phyloP scores from a whole-genome alignment of 2,888 invertebrate species.

The Sphecodes monilicornis region DNA sequence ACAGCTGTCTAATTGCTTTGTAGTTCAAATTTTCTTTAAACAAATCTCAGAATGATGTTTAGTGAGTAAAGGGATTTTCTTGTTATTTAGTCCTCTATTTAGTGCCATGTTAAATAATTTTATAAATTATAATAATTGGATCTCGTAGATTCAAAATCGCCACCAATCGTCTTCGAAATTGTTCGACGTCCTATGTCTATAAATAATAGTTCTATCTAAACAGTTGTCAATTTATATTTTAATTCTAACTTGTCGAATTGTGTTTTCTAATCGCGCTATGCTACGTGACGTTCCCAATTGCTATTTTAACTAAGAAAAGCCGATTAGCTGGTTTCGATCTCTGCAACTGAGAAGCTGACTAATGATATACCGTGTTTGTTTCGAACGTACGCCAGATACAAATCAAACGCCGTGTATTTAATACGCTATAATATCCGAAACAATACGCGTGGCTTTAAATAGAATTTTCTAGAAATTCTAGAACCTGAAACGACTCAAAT shows the following conservation, averaged over 20 bases:
- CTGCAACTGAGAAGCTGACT: constrained; percentile 16
- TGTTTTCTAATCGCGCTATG: not conserved
- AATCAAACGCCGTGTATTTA: not conserved
- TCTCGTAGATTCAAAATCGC: not conserved
- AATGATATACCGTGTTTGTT: not conserved
- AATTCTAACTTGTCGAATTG: not conserved
- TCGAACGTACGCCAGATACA: not conserved
- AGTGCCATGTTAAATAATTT: not conserved
- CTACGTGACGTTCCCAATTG: not conserved
- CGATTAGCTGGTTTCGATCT: constrained; percentile 41
- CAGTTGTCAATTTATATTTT: not conserved
- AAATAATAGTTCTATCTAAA: not conserved
- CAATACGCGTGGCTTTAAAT: not conserved
- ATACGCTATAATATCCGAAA: not conserved
- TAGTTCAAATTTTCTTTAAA: no score
- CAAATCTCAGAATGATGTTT: no score
- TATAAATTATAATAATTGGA: no score
- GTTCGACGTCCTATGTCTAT: not conserved
- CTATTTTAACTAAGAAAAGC: constrained; percentile 21
- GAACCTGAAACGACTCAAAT: not conserved
- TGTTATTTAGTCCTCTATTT: no score
- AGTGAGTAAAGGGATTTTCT: no score
- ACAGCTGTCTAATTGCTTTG: no score
- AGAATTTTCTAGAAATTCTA: not conserved
- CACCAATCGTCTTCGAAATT: not conserved